A percentile compares a stretch with the other conserved stretches of the same genome.
phyloP scores from a whole-genome alignment of 2,888 invertebrate species.

The Notocelia uddmanniana region DNA sequence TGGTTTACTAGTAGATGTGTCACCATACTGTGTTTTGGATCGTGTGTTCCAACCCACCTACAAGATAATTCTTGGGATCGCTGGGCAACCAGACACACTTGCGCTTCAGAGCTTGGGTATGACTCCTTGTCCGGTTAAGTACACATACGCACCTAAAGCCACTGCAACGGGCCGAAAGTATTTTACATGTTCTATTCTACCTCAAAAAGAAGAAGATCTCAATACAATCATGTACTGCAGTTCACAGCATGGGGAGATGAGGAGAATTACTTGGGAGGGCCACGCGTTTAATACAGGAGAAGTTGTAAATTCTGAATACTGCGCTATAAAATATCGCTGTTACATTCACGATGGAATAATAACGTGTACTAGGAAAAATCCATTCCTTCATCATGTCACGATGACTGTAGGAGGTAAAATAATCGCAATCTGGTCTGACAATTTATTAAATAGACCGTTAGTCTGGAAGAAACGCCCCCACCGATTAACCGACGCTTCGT shows the following conservation, averaged over 20 bases:
- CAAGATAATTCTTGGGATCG: conserved; percentile 80
- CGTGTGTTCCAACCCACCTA: conserved; percentile 88
- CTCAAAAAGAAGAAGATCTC: conserved; percentile 65
- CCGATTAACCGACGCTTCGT: conserved; percentile 87
- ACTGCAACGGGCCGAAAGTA: conserved; percentile 74
- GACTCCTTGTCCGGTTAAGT: conserved; percentile 66
- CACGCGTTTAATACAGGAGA: conserved; percentile 88
- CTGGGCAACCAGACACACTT: conserved; percentile 70
- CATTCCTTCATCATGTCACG: conserved; percentile 86
- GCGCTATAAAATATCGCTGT: conserved; percentile 74
- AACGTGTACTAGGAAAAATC: conserved; percentile 86
- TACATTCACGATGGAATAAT: conserved; percentile 91
- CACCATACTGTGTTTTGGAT: conserved; percentile 86
- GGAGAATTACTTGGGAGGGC: conserved; percentile 88
- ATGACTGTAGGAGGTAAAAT: conserved; percentile 91
- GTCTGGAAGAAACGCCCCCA: conserved; percentile 88
- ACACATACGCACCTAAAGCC: conserved; percentile 65
- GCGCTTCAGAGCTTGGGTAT: conserved; percentile 78
- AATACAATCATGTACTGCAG: conserved; percentile 69
- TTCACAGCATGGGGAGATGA: conserved; percentile 77
- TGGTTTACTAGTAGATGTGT: conserved; percentile 86
- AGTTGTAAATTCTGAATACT: conserved; percentile 86
- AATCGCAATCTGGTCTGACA: conserved; percentile 91
- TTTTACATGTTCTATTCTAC: conserved; percentile 67
- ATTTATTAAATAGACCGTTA: conserved; percentile 86